Percentiles rank a stretch among this genome's conserved stretches.
These are phyloP conservation scores for Scarus forsteni DNA, from an alignment of 2,797 vertebrate species.

Conservation along the genomic window DNA sequence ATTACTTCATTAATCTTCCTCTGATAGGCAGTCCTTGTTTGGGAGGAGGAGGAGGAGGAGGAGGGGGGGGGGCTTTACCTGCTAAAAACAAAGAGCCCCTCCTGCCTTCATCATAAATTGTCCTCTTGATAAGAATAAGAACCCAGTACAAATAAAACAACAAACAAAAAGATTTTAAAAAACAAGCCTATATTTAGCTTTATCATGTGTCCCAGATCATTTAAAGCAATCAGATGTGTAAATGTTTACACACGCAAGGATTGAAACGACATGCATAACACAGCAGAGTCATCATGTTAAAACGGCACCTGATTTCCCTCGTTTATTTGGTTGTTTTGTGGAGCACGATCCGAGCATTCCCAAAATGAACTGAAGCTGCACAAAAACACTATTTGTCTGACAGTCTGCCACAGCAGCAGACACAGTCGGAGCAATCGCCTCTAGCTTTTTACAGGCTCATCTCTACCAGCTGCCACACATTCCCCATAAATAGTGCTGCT, in stretches of 20 bases:
- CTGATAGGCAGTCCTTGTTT: conserved; percentile 85
- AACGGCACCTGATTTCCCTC: conserved; percentile 22
- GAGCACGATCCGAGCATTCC: conserved; percentile 34
- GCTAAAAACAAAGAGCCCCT: conserved; percentile 84
- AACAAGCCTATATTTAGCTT: conserved; percentile 55
- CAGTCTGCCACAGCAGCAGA: conserved; percentile 60
- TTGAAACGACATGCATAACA: conserved; percentile 28
- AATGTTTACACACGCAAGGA: conserved; percentile 50
- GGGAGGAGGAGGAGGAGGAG: conserved; percentile 55
- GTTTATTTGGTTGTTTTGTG: conserved; percentile 12
- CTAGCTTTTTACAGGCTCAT: conserved; percentile 81
- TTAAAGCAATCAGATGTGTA: conserved; percentile 62
- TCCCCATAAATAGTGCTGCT: conserved; percentile 82
- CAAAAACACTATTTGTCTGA: conserved; percentile 57
- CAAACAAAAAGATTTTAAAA: conserved; percentile 47
- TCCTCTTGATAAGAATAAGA: conserved; percentile 76
- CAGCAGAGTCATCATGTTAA: conserved; percentile 23
- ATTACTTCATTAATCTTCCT: conserved; percentile 90
- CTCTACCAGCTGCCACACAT: conserved; percentile 80
- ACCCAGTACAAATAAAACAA: conserved; percentile 66
- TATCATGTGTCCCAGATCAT: conserved; percentile 55
- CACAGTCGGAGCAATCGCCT: conserved; percentile 70
- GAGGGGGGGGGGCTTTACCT: conserved; percentile 77
- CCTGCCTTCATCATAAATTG: conserved; percentile 76
- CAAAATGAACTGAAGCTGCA: conserved; percentile 39